Conservation (phyloP, 2,797 vertebrate genomes). For the Triplophysa bombifrons region DNA sequence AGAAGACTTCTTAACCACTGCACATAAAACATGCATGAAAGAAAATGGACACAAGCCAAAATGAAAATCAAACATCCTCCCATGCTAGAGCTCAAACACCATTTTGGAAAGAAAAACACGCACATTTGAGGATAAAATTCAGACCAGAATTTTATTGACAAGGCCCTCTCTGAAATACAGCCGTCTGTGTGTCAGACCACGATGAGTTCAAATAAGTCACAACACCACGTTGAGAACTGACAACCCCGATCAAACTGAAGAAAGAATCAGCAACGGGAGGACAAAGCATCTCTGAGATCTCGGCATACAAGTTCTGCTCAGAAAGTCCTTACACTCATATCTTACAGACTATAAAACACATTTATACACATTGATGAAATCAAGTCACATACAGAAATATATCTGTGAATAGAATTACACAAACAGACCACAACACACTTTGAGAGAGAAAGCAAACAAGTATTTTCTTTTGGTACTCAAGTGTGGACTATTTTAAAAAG, state of each 20-base stretch:
- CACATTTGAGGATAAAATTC: slow-evolving; percentile 78
- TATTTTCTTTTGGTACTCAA: slow-evolving; percentile 30
- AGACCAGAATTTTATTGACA: slow-evolving; percentile 83
- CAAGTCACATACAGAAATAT: slow-evolving; percentile 67
- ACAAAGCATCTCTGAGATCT: slow-evolving; percentile 68
- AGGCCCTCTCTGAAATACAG: slow-evolving; percentile 71
- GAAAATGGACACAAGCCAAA: slow-evolving; percentile 37
- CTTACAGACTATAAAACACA: slow-evolving; percentile 68
- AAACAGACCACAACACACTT: slow-evolving; percentile 59
- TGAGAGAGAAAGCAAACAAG: slow-evolving; percentile 56
- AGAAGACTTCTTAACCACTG: slow-evolving; percentile 30
- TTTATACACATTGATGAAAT: slow-evolving; percentile 75
- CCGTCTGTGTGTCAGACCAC: slow-evolving; percentile 50
- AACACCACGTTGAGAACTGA: slow-evolving; percentile 65
- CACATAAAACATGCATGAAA: slow-evolving; percentile 53
- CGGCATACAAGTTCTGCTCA: slow-evolving; percentile 70
- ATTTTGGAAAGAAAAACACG: slow-evolving; percentile 76
- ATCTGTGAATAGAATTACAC: slow-evolving; percentile 59
- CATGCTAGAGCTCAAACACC: slow-evolving; percentile 63
- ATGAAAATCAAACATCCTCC: slow-evolving; percentile 57
- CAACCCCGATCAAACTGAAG: slow-evolving; percentile 58
- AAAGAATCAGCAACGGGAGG: slow-evolving; percentile 65
- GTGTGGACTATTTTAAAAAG: slow-evolving; percentile 41
- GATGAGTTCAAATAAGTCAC: slow-evolving; percentile 52
- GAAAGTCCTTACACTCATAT: slow-evolving; percentile 67